Evolutionary conservation across 1,140 invertebrate species (phyloP), one percentile per base, ranked within the genome.

Genomic region (Platyura marginata): DNA sequence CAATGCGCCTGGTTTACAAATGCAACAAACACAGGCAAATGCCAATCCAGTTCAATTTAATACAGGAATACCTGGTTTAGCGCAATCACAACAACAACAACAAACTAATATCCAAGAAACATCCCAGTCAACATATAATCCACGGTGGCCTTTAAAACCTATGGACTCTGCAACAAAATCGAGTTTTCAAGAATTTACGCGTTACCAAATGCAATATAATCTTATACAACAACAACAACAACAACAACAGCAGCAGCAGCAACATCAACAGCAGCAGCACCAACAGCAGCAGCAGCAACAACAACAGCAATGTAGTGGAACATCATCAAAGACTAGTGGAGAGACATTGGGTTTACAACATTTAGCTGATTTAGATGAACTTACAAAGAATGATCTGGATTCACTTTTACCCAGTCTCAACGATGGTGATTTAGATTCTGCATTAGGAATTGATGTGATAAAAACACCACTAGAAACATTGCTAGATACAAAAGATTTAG

Each of bases 151-250:
- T 1, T 56, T 67, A 11, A 68, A 67, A 40, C 65, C 65, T 8
- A 71, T 72, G 70, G 70, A 72, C 45, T 69, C 68, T 46, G 70
- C 64, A 45, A 71, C 69, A 13, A 67, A 70, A 49, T 70, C 64
- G 21, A 70, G 69, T 56, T 69, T 69, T 47, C 68, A 71, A 59
- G 70, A 72, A 48, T 71, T 71, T 51, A 67, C 70, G 38, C 62
- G 67, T 44, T 71, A 71, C 51, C 70, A 72, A 49, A 69, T 69
- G 59, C 70, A 73, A 53, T 72, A 72, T 52, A 72, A 71, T 48
- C 64, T 64, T 20, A 45, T 34, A 13, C 45, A 46, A 19, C 44
- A 45, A 42, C 35, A 44, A 20, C 23, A 38, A 38, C 42, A 41
- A 32, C n/a, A n/a, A n/a, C n/a, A n/a, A n/a, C n/a, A n/a, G n/a